Conservation (phyloP, 2,888 invertebrate species). For the Rotaria sp. region DNA sequence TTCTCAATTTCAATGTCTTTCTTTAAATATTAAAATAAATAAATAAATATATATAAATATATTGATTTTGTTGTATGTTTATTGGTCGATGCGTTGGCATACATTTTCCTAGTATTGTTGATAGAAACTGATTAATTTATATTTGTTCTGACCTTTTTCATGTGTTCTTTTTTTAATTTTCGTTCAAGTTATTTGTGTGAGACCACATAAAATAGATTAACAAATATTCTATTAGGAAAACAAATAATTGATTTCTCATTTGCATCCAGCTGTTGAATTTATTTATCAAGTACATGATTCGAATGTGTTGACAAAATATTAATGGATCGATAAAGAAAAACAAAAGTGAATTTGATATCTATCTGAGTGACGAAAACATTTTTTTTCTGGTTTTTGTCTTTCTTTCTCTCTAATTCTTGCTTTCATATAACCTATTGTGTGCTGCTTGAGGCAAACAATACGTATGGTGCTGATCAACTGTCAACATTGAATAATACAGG, state of each 20-base stretch:
- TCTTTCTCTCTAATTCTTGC: background rate
- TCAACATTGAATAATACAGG: background rate
- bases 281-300: background rate
- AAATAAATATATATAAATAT: background rate
- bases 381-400: background rate
- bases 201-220: background rate
- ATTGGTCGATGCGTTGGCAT: background rate
- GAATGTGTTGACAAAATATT: background rate
- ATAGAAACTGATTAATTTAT: background rate
- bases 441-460: background rate
- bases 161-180: background rate
- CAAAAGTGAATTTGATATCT: background rate
- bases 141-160: background rate
- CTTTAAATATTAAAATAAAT: background rate
- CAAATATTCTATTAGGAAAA: background rate
- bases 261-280: background rate
- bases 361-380: background rate
- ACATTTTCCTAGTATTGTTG: background rate
- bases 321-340: background rate
- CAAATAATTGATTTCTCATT: background rate
- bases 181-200: background rate
- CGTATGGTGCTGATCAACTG: background rate
- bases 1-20: constrained; percentile 14
- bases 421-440: background rate
- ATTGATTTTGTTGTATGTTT: background rate